These are phyloP conservation scores for Sternotherus odoratus DNA, from an alignment of 2,797 vertebrate species.

Conservation along the genomic window DNA sequence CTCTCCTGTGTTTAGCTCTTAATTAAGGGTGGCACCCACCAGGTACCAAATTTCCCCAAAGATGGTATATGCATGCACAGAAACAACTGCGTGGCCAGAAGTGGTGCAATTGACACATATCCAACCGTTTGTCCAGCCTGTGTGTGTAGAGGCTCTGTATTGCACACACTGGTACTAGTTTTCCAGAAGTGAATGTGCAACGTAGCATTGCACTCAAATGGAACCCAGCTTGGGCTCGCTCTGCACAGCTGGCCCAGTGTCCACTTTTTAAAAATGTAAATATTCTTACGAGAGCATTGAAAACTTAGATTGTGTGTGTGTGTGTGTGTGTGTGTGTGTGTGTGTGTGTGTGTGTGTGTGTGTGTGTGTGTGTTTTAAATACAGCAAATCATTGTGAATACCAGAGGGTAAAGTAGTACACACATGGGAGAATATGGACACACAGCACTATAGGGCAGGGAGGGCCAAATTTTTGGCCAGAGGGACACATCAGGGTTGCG, in stretches of 20 bases:
- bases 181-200: background rate
- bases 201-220: background rate
- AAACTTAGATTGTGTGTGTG: background rate
- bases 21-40: background rate
- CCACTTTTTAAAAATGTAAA: background rate
- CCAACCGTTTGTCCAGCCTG: background rate
- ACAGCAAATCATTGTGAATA: background rate
- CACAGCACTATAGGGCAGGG: background rate
- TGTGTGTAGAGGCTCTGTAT: background rate
- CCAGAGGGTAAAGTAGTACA: background rate
- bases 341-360: background rate
- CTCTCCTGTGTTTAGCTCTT: background rate
- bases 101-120: background rate
- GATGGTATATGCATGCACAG: background rate
- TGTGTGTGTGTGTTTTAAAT: background rate
- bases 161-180: background rate
- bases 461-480: too few relatives aligned
- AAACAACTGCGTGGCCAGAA: background rate
- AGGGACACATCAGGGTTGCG: too few relatives aligned
- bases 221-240: background rate
- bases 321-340: background rate
- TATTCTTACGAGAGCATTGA: background rate
- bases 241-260: background rate
- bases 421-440: too few relatives aligned
- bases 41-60: background rate